Percentiles rank a stretch among this genome's conserved stretches.
These are phyloP conservation scores for Heteractis magnifica DNA, from an alignment of 92 coral and sea anemone species.

Conservation along the genomic window DNA sequence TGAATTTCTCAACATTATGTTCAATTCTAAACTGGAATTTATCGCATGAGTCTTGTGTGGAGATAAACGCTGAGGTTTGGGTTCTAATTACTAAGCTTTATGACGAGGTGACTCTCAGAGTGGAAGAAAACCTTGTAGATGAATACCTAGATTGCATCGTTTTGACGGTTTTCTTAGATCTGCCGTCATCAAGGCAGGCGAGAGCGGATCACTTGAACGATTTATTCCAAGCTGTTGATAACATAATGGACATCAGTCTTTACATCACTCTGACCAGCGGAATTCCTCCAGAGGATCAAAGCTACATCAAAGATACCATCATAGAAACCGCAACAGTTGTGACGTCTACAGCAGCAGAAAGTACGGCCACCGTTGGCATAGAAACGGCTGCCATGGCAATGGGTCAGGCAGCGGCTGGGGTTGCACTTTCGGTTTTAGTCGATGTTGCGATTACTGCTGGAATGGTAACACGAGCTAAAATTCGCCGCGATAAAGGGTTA, in stretches of 20 bases:
- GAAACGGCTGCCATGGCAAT: constrained; percentile 97
- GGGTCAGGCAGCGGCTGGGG: constrained; percentile 99
- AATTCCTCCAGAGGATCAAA: constrained; percentile 56
- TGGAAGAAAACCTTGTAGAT: constrained; percentile 52
- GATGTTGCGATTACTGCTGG: constrained; percentile 94
- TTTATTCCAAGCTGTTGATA: constrained; percentile 75
- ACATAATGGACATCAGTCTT: constrained; percentile 66
- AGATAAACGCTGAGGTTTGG: constrained; percentile 58
- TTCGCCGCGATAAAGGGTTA: constrained; percentile 83
- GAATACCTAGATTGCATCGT: constrained; percentile 46
- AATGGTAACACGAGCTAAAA: constrained; percentile 85
- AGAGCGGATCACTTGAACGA: constrained; percentile 56
- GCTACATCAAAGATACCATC: constrained; percentile 71
- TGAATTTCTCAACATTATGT: constrained; percentile 34
- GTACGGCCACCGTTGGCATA: constrained; percentile 99
- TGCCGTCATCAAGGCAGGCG: constrained; percentile 51
- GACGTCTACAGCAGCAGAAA: constrained; percentile 98
- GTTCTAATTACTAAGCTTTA: constrained; percentile 44
- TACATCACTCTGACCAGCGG: constrained; percentile 56
- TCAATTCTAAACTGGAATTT: constrained; percentile 23
- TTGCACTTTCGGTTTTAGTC: constrained; percentile 87
- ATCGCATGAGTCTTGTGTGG: constrained; percentile 12
- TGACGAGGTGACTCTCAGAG: constrained; percentile 12
- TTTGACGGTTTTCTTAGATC: constrained; percentile 53
- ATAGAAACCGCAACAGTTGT: constrained; percentile 94